phyloP scores from a whole-genome alignment of 64 coral and sea anemone species.

The Exaiptasia diaphana region DNA sequence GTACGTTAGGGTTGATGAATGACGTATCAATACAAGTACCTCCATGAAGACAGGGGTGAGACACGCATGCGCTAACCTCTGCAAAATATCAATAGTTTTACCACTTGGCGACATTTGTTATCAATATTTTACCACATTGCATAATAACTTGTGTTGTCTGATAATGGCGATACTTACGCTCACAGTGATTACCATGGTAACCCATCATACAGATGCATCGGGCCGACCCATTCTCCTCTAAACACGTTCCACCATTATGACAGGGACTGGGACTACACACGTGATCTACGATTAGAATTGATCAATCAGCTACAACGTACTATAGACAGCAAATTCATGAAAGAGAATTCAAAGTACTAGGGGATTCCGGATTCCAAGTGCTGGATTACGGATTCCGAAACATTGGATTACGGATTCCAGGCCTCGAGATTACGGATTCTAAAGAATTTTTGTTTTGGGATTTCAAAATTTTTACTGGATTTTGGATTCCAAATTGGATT shows the following conservation, averaged over 20 bases:
- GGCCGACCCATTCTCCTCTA: slow-evolving; percentile 67
- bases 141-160: neutral
- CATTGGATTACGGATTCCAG: too few species aligned
- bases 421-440: too few species aligned
- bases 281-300: slow-evolving; percentile 47
- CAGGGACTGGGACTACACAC: slow-evolving; percentile 90
- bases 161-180: slow-evolving; percentile 54
- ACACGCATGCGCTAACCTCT: slow-evolving; percentile 87
- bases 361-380: too few species aligned
- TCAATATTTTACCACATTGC: neutral
- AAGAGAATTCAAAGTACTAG: neutral
- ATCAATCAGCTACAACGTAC: neutral
- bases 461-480: too few species aligned
- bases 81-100: slow-evolving; percentile 8
- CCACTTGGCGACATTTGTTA: neutral
- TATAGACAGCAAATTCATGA: too few species aligned
- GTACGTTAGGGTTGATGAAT: slow-evolving; percentile 36
- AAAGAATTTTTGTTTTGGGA: too few species aligned
- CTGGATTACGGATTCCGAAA: too few species aligned
- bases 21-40: slow-evolving; percentile 89
- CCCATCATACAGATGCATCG: slow-evolving; percentile 80
- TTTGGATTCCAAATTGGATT: too few species aligned
- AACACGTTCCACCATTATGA: slow-evolving; percentile 82
- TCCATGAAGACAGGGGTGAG: slow-evolving; percentile 90
- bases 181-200: slow-evolving; percentile 85